Percentiles rank a stretch among this genome's conserved stretches.
Conservation (phyloP, 2,113 vertebrate species). For the Garra rufa region DNA sequence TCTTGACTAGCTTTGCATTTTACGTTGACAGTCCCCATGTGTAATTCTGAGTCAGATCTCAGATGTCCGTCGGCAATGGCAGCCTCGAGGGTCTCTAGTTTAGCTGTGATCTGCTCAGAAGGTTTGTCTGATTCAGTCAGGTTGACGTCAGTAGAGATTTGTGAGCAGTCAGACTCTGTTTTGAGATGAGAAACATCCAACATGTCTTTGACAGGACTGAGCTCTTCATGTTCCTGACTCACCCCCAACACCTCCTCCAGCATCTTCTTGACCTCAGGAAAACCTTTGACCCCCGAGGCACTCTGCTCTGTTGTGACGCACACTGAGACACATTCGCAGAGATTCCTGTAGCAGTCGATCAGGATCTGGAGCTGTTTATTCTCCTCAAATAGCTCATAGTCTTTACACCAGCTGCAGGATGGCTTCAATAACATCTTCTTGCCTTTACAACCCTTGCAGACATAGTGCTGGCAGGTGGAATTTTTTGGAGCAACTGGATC, state of each 20-base stretch:
- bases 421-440: slow-evolving; percentile 94
- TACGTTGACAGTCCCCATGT: not conserved
- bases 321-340: slow-evolving; percentile 92
- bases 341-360: slow-evolving; percentile 93
- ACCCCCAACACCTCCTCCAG: slow-evolving; percentile 86
- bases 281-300: slow-evolving; percentile 85
- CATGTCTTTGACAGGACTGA: slow-evolving; percentile 43
- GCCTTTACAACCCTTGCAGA: slow-evolving; percentile 93
- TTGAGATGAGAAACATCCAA: slow-evolving; percentile 31
- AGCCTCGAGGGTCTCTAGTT: not conserved
- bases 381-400: slow-evolving; percentile 93
- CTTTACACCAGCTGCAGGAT: slow-evolving; percentile 94
- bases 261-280: slow-evolving; percentile 88
- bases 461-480: slow-evolving; percentile 93
- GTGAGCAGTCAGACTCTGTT: not conserved
- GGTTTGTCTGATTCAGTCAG: not conserved
- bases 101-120: not conserved
- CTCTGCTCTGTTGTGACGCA: slow-evolving; percentile 87
- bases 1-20: not conserved
- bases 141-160: slow-evolving; percentile 76
- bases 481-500: slow-evolving; percentile 91
- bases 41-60: not conserved
- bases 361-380: slow-evolving; percentile 92
- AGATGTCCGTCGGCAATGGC: not conserved
- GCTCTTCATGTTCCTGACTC: slow-evolving; percentile 71